Evolutionary conservation across 2,888 invertebrate species (phyloP).

Genomic region (Arctia plantaginis): DNA sequence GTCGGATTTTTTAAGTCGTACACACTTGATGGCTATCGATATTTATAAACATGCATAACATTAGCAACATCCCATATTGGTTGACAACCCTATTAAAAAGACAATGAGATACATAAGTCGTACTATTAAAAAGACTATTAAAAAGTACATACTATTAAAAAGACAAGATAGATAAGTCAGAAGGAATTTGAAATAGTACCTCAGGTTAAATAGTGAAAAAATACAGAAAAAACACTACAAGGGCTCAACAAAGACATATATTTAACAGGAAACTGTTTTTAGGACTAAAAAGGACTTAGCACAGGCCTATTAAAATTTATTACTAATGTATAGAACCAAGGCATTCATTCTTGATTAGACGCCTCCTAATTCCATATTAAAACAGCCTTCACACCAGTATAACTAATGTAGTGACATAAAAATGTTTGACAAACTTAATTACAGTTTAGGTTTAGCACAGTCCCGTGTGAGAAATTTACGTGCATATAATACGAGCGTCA

Average conservation of each 20-base stretch:
- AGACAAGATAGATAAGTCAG: no score
- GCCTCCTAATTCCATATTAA: conserved; percentile 7
- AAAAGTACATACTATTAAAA: no score
- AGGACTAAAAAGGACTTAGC: background rate
- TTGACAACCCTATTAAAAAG: background rate
- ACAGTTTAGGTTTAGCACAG: conserved; percentile 14
- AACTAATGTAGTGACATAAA: conserved; percentile 10
- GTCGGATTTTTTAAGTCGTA: background rate
- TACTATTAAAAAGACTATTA: no score
- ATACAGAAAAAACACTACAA: no score
- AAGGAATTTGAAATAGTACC: no score
- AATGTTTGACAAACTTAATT: conserved; percentile 23
- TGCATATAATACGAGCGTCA: conserved; percentile 20
- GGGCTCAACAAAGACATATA: no score
- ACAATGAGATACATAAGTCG: no score
- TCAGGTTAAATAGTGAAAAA: no score
- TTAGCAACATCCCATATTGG: background rate
- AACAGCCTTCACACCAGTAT: background rate
- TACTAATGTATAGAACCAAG: background rate
- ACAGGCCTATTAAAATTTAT: background rate
- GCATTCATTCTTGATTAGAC: background rate
- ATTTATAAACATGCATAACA: no score
- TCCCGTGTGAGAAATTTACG: conserved; percentile 16
- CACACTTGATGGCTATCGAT: no score
- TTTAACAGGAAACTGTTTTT: background rate